These are phyloP conservation scores for Hirtodrosophila histrioides DNA, from an alignment of 2,888 invertebrate genomes.

Conservation along the genomic window DNA sequence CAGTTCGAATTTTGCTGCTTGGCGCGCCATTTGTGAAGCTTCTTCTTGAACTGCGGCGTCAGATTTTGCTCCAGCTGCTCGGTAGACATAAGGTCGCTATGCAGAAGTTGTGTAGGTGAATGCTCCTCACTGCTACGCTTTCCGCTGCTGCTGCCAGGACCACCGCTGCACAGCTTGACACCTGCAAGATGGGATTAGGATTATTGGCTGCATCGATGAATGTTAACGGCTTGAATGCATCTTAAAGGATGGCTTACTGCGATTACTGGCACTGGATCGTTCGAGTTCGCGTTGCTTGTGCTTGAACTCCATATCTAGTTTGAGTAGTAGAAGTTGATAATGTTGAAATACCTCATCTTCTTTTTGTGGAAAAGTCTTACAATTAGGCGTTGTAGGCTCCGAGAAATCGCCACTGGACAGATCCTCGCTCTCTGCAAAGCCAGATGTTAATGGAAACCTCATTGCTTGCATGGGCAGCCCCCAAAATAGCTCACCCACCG, in stretches of 20 bases:
- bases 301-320: conserved; percentile 90
- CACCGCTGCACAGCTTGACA: conserved; percentile 46
- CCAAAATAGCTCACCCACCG: conserved; percentile 84
- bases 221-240: neutral
- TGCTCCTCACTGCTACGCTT: conserved; percentile 78
- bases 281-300: conserved; percentile 88
- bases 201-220: neutral
- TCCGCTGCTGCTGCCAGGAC: conserved; percentile 54
- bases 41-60: conserved; percentile 92
- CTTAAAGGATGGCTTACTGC: conserved; percentile 60
- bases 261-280: conserved; percentile 63
- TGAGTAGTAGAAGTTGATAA: conserved; percentile 89
- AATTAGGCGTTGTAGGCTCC: conserved; percentile 84
- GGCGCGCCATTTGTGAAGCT: conserved; percentile 94
- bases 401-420: conserved; percentile 85
- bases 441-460: conserved; percentile 3
- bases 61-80: conserved; percentile 87
- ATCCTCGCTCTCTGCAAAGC: conserved; percentile 83
- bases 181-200: conserved; percentile 24
- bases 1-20: conserved; percentile 79
- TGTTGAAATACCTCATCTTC: conserved; percentile 89
- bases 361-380: conserved; percentile 80
- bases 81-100: conserved; percentile 77
- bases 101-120: conserved; percentile 72
- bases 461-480: neutral